Evolutionary conservation across 1,140 invertebrate genomes (phyloP), one percentile per base, ranked within the genome.

Genomic region (Hypsibius dujardini): DNA sequence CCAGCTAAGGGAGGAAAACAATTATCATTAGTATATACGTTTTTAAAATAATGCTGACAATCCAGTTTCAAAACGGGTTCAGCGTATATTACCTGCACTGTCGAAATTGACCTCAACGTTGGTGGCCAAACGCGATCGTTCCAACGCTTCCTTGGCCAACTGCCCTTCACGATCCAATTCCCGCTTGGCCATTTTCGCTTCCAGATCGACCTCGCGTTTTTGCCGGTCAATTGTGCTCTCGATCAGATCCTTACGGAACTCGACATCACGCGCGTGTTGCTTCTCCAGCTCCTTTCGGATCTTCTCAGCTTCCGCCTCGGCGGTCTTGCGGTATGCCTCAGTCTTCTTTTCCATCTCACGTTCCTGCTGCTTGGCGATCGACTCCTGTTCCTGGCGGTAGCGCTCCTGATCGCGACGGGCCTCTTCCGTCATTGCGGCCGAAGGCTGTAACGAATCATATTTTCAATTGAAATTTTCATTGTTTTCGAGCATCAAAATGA

Each of bases 141-240:
- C 50, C 50, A 56, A n/a, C 7, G 50, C 50, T 56, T 56, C 50
- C 50, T 56, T 56, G n/a, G 50, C 50, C 50, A 56, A 56, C 50
- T 56, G 50, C 50, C 7, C 50, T 56, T 56, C 50, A n/a, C 50
- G 50, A 56, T 56, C 50, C 50, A 56, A n/a, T n/a, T 56, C 50
- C 7, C 50, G 50, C n/a, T 56, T 56, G 50, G 50, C 50, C 50
- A 56, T 56, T n/a, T 56, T 56, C 7, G 50, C 50, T 56, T 56
- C 50, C 50, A 56, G 50, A 56, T 56, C 50, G n/a, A 56, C 50
- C n/a, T 56, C 50, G 50, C 50, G 50, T n/a, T 56, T 56, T n/a
- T 56, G 50, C 50, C n/a, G 7, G 7, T 56, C 50, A n/a, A 56
- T 56, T 7, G 50, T 56, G 7, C n/a, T 7, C 7, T 56, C 50